Evolutionary conservation across 2,113 vertebrate species (phyloP).

Genomic region (Mus spicilegus): DNA sequence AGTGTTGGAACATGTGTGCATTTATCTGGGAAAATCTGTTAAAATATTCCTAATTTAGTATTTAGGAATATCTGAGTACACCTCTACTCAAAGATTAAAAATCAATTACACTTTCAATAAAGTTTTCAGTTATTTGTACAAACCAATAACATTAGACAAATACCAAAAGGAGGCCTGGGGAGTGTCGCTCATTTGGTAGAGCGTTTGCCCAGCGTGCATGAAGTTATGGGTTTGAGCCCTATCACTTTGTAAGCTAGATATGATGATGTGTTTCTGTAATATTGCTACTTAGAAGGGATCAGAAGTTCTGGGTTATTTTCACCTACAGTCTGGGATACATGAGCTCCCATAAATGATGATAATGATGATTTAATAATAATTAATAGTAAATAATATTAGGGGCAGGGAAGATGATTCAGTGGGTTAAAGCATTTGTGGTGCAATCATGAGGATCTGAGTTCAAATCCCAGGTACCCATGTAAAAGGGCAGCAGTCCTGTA

Average conservation of each 20-base stretch:
- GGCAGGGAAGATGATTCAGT: not conserved
- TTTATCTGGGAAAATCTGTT: not conserved
- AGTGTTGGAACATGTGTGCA: not conserved
- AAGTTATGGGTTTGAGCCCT: not conserved
- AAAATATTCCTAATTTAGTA: not conserved
- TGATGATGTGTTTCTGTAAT: not conserved
- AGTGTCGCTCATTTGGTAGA: not conserved
- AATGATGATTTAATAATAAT: not conserved
- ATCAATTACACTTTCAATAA: not conserved
- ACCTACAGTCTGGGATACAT: too few species aligned
- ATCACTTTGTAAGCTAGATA: not conserved
- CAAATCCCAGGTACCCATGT: not conserved
- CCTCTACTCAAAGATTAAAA: conserved; percentile 14
- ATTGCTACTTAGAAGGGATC: too few species aligned
- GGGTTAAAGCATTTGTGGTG: not conserved
- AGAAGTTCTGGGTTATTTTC: not conserved
- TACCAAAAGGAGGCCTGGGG: not conserved
- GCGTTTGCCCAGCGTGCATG: too few species aligned
- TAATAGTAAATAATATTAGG: too few species aligned
- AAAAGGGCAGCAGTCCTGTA: not conserved
- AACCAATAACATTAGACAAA: conserved; percentile 26
- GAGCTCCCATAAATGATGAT: not conserved
- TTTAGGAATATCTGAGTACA: not conserved
- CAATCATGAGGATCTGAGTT: not conserved
- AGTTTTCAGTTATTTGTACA: conserved; percentile 28